phyloP scores from a whole-genome alignment of 2,888 invertebrate species.

The Galeopsomyia nigrocyanea region DNA sequence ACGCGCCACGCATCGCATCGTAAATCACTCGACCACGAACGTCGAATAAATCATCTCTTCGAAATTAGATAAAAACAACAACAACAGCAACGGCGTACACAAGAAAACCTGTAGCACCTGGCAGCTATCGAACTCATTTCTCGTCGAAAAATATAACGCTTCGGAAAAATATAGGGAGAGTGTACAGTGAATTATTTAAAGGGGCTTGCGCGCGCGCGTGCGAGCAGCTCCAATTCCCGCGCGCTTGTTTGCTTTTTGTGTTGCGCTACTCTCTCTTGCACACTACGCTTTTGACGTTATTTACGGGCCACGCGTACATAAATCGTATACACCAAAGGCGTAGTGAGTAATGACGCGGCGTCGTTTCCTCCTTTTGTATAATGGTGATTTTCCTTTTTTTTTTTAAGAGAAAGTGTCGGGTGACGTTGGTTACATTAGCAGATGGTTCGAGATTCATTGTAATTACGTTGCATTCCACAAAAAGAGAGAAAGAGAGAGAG shows the following conservation, averaged over 20 bases:
- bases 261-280: slow-evolving; percentile 27
- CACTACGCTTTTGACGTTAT: slow-evolving; percentile 21
- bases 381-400: too few relatives aligned
- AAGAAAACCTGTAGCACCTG: neutral
- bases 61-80: too few relatives aligned
- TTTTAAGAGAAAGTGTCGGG: too few relatives aligned
- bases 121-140: neutral
- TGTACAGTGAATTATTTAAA: slow-evolving; percentile 24
- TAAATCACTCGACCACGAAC: too few relatives aligned
- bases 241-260: slow-evolving; percentile 30
- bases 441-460: too few relatives aligned
- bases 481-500: too few relatives aligned
- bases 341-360: neutral
- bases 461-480: too few relatives aligned
- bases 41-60: too few relatives aligned
- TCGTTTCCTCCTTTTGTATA: neutral
- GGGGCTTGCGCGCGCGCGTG: neutral
- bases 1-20: too few relatives aligned
- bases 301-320: slow-evolving; percentile 28
- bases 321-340: slow-evolving; percentile 17
- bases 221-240: slow-evolving; percentile 40
- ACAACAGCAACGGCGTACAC: too few relatives aligned
- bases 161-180: neutral
- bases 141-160: neutral
- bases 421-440: too few relatives aligned